Conservation (phyloP, 2,797 vertebrate species). For the Leuciscus waleckii region DNA sequence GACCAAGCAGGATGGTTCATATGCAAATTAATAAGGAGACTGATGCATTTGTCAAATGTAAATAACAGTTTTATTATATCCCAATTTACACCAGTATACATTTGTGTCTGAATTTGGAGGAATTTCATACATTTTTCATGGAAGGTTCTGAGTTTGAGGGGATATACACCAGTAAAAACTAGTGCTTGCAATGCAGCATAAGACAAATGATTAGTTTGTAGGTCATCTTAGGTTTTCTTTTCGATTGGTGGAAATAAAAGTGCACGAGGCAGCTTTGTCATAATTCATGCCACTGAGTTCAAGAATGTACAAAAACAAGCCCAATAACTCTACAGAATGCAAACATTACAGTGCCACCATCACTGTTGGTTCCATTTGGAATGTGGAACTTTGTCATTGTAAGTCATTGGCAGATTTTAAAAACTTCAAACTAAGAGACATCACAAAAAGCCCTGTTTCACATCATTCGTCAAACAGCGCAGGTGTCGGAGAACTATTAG, state of each 20-base stretch:
- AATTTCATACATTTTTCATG: background rate
- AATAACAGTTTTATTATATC: background rate
- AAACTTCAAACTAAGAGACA: no score
- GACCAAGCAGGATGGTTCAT: conserved; percentile 64
- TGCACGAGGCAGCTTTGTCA: background rate
- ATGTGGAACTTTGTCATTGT: no score
- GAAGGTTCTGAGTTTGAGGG: background rate
- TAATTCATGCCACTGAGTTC: background rate
- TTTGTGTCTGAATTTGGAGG: background rate
- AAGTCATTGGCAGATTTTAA: no score
- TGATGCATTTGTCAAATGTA: background rate
- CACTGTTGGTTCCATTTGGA: no score
- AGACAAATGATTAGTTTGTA: background rate
- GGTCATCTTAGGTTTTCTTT: background rate
- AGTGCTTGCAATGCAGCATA: background rate
- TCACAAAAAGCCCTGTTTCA: no score
- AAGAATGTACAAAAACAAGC: background rate
- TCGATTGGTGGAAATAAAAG: background rate
- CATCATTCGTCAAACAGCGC: no score
- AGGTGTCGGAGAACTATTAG: no score
- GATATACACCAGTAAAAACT: background rate
- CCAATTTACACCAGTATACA: background rate
- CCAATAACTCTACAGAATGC: background rate
- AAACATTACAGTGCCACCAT: background rate
- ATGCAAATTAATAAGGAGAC: conserved; percentile 44